Evolutionary conservation across 1,140 invertebrate genomes (phyloP), one percentile per base, ranked within the genome.

Genomic region (Galleria mellonella): DNA sequence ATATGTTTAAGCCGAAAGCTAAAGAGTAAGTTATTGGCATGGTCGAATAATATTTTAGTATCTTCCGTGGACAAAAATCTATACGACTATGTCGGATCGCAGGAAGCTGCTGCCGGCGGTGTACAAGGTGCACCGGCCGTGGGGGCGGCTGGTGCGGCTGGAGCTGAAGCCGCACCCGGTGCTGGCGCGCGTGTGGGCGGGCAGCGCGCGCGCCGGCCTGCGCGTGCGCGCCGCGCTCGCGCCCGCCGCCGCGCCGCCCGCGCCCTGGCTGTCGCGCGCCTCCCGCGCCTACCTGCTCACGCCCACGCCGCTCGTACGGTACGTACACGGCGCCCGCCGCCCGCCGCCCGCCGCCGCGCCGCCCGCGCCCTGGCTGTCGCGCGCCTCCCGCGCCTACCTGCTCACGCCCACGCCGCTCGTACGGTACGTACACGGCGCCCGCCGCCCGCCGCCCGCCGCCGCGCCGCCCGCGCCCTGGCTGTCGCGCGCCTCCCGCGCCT

Each of bases 121-220:
- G 67, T 97, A 94, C 69, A 91, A 92, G 28, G 86, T 97, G 17
- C 95, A 93, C 72, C 88, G 94, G 6, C 89, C 86, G 13, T 91
- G 92, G 68, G 89, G 90, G 0, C 82, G 89, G 0, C 56, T 88
- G 13, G 71, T 91, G 0, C 90, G 90, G 38, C 91, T 94, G 77
- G 93, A 96, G 86, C 89, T 95, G n/a, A 94, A 96, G 87, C 92
- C 94, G 12, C 94, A 97, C 88, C 95, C 94, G 9, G 67, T 90
- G 29, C 71, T 97, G 9, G 73, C 90, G 3, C 89, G 88, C 36
- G 66, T 96, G 28, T 92, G 92, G 62, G 87, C 89, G 15, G 89
- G 90, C 12, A 92, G 93, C 0, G 85, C 90, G 28, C 89, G 87
- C 27, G 89, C 92, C 58, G 88, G 87, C 4, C 83, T 97, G 41